Conservation (phyloP, 2,797 vertebrate species). For the Petrocephalus schoutedeni region DNA sequence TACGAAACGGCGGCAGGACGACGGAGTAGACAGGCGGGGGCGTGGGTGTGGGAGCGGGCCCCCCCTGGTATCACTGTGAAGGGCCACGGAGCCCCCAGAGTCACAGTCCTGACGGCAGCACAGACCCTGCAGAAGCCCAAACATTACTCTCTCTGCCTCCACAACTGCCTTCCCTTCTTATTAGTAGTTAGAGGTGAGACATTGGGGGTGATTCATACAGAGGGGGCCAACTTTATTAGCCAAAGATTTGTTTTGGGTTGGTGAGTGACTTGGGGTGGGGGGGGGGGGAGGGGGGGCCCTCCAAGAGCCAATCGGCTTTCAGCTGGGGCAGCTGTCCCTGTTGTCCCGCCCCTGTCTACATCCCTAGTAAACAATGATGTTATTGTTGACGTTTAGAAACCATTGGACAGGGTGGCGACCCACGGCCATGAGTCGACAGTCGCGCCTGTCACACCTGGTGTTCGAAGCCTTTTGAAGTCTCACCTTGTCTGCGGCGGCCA, state of each 20-base stretch:
- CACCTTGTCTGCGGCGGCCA: slow-evolving; percentile 96
- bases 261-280: neutral
- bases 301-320: neutral
- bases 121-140: neutral
- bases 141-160: neutral
- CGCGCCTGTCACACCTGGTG: neutral
- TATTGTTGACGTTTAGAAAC: neutral
- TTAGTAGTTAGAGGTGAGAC: neutral
- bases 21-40: neutral
- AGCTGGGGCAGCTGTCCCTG: neutral
- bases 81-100: neutral
- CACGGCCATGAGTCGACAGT: neutral
- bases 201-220: neutral
- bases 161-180: neutral
- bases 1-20: neutral
- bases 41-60: neutral
- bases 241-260: neutral
- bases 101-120: neutral
- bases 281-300: neutral
- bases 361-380: neutral
- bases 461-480: slow-evolving; percentile 20
- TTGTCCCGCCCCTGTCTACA: neutral
- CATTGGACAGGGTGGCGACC: neutral
- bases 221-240: neutral
- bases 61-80: neutral